Conservation (phyloP, 2,113 vertebrate genomes). For the Pelodiscus sinensis region DNA sequence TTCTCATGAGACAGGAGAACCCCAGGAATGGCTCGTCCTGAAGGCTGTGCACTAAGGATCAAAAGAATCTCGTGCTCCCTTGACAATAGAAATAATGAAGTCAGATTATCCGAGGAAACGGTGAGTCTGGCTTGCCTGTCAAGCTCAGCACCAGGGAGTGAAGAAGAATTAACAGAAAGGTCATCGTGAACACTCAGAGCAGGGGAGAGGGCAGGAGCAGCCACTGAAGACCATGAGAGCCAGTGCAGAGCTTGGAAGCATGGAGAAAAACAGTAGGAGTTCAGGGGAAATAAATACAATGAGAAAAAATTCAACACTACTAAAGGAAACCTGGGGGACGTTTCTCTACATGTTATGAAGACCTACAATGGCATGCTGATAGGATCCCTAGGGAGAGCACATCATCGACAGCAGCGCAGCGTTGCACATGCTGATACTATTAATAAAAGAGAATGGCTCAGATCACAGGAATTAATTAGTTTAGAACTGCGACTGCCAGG, state of each 20-base stretch:
- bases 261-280: slow-evolving; percentile 52
- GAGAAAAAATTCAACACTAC: slow-evolving; percentile 63
- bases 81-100: slow-evolving; percentile 82
- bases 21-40: slow-evolving; percentile 75
- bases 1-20: slow-evolving; percentile 59
- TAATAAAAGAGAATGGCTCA: slow-evolving; percentile 78
- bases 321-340: slow-evolving; percentile 32
- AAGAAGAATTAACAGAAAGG: slow-evolving; percentile 80
- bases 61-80: slow-evolving; percentile 65
- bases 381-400: slow-evolving; percentile 72
- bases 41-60: slow-evolving; percentile 73
- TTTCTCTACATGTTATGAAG: slow-evolving; percentile 60
- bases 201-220: slow-evolving; percentile 71
- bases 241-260: slow-evolving; percentile 60
- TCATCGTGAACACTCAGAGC: slow-evolving; percentile 76
- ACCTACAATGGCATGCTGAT: slow-evolving; percentile 66
- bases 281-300: slow-evolving; percentile 72
- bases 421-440: slow-evolving; percentile 73
- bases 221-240: slow-evolving; percentile 69
- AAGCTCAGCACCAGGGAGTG: slow-evolving; percentile 70
- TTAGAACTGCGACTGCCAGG: slow-evolving; percentile 75
- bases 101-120: slow-evolving; percentile 78
- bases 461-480: slow-evolving; percentile 80
- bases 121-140: slow-evolving; percentile 75
- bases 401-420: slow-evolving; percentile 62